phyloP scores from a whole-genome alignment of 2,113 vertebrate genomes.

The Percopsis transmontana region DNA sequence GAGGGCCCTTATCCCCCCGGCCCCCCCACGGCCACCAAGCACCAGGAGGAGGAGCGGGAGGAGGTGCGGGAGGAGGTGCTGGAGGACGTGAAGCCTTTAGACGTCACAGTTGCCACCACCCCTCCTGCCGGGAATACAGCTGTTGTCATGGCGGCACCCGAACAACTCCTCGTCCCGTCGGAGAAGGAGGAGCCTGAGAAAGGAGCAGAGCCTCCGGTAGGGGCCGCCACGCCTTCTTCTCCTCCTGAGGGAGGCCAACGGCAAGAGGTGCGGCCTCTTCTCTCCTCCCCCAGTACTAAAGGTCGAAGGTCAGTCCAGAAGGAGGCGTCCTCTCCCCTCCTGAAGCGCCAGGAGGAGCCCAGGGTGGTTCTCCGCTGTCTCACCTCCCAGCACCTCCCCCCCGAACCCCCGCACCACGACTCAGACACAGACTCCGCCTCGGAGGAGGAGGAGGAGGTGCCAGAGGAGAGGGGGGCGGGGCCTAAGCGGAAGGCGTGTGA shows the following conservation, averaged over 20 bases:
- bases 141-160: neutral
- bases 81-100: slow-evolving; percentile 35
- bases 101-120: neutral
- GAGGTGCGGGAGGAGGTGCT: slow-evolving; percentile 53
- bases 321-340: slow-evolving; percentile 63
- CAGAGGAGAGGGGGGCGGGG: slow-evolving; percentile 41
- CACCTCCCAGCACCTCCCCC: slow-evolving; percentile 43
- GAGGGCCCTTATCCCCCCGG: slow-evolving; percentile 65
- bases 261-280: neutral
- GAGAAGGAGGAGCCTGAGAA: slow-evolving; percentile 43
- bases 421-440: slow-evolving; percentile 83
- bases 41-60: slow-evolving; percentile 55
- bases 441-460: slow-evolving; percentile 75
- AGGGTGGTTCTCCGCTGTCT: slow-evolving; percentile 69
- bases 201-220: slow-evolving; percentile 46
- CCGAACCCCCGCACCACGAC: slow-evolving; percentile 45
- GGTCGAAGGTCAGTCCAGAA: slow-evolving; percentile 81
- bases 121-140: neutral
- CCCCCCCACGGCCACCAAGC: slow-evolving; percentile 24
- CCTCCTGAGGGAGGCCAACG: slow-evolving; percentile 3
- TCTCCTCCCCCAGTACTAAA: slow-evolving; percentile 83
- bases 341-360: slow-evolving; percentile 68
- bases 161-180: slow-evolving; percentile 60
- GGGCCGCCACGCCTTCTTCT: neutral
- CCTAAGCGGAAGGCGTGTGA: neutral